These are phyloP conservation scores for Chlorops oryzae DNA, from an alignment of 1,140 invertebrate species.

Conservation along the genomic window DNA sequence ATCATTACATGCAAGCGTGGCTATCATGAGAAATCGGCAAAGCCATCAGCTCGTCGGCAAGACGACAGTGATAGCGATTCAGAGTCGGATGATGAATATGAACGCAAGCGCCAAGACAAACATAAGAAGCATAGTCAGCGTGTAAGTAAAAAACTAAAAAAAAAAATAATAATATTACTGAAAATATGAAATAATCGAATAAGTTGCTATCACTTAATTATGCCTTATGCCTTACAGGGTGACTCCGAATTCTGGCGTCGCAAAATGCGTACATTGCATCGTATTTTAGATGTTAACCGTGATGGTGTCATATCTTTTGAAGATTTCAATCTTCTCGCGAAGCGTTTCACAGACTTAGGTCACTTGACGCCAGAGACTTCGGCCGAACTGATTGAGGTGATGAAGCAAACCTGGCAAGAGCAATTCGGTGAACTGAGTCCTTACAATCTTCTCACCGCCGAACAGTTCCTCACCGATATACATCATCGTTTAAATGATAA, in stretches of 20 bases:
- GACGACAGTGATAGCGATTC: slow-evolving; percentile 54
- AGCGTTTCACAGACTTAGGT: slow-evolving; percentile 66
- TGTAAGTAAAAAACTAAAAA: slow-evolving; percentile 48
- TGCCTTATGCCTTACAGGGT: slow-evolving; percentile 54
- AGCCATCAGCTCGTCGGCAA: slow-evolving; percentile 25
- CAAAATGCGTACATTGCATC: slow-evolving; percentile 80
- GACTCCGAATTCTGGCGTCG: slow-evolving; percentile 78
- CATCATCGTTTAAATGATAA: slow-evolving; percentile 72
- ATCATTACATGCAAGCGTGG: too few relatives aligned
- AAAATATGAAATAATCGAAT: neutral
- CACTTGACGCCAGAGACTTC: slow-evolving; percentile 59
- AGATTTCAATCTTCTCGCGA: slow-evolving; percentile 66
- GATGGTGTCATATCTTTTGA: slow-evolving; percentile 78
- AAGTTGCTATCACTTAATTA: neutral
- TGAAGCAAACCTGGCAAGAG: slow-evolving; percentile 71
- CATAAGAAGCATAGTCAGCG: slow-evolving; percentile 49
- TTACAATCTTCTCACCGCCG: slow-evolving; percentile 71
- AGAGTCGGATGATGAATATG: slow-evolving; percentile 56
- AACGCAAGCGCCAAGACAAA: slow-evolving; percentile 38
- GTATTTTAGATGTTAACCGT: slow-evolving; percentile 74
- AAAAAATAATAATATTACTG: neutral
- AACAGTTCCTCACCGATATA: slow-evolving; percentile 74
- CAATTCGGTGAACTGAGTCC: slow-evolving; percentile 75
- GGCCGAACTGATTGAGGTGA: slow-evolving; percentile 59
- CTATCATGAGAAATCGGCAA: slow-evolving; percentile 35